phyloP scores from a whole-genome alignment of 1,140 invertebrate species.

The Cydia amplana region DNA sequence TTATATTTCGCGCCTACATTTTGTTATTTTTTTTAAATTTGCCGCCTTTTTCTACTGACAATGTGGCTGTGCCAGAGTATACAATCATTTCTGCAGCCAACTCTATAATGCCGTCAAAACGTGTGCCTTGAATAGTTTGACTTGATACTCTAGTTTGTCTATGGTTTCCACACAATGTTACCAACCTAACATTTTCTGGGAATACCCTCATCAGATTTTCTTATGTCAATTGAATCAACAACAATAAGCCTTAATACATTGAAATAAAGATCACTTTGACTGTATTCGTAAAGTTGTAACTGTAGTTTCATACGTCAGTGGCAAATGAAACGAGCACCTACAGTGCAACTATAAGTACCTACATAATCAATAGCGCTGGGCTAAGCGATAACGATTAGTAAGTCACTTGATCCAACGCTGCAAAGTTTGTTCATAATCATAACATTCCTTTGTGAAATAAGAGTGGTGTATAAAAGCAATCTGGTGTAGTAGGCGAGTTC shows the following conservation, averaged over 20 bases:
- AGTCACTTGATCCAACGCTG: not conserved
- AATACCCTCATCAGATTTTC: constrained; percentile 20
- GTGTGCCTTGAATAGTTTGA: constrained; percentile 10
- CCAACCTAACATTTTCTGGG: constrained; percentile 18
- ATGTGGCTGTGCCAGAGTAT: too few species aligned
- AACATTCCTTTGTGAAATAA: constrained; percentile 2
- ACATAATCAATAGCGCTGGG: constrained; percentile 1
- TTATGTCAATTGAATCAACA: not conserved
- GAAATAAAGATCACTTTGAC: not conserved
- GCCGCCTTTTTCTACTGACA: too few species aligned
- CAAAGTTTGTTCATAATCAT: constrained; percentile 14
- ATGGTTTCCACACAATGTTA: not conserved
- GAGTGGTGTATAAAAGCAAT: not conserved
- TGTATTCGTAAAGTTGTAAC: not conserved
- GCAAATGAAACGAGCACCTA: not conserved
- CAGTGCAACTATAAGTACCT: not conserved
- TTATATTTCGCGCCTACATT: too few species aligned
- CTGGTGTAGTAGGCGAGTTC: not conserved
- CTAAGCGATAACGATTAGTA: not conserved
- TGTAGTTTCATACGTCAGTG: not conserved
- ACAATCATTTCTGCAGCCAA: not conserved
- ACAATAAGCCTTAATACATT: not conserved
- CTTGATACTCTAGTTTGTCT: not conserved
- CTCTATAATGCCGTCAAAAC: not conserved
- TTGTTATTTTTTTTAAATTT: too few species aligned